Conservation (phyloP, 2,888 invertebrate species). For the Philhelius pedissequus region DNA sequence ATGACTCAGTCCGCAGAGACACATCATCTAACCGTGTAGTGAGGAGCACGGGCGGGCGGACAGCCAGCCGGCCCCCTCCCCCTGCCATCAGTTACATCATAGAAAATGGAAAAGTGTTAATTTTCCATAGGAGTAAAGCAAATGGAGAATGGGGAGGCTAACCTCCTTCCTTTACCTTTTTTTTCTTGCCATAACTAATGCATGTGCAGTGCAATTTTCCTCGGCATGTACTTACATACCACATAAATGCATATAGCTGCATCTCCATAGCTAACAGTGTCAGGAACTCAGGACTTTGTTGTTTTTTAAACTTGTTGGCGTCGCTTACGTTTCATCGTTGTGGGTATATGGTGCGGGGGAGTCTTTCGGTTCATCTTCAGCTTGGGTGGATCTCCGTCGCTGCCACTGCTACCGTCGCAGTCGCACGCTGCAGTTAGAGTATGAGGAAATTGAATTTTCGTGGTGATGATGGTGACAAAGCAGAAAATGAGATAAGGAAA, state of each 20-base stretch:
- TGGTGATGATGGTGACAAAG: constrained; percentile 63
- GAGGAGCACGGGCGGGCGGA: too few relatives aligned
- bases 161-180: not conserved
- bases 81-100: constrained; percentile 25
- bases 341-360: not conserved
- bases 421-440: not conserved
- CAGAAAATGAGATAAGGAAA: constrained; percentile 57
- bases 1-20: constrained; percentile 54
- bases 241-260: not conserved
- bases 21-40: not conserved
- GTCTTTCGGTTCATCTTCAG: not conserved
- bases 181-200: constrained; percentile 18
- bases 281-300: constrained; percentile 4
- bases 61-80: not conserved
- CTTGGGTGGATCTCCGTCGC: not conserved
- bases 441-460: constrained; percentile 60
- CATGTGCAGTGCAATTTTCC: constrained; percentile 50
- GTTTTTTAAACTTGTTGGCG: constrained; percentile 24
- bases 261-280: not conserved
- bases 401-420: not conserved
- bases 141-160: not conserved
- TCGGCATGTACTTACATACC: constrained; percentile 9
- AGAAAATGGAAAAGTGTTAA: constrained; percentile 50
- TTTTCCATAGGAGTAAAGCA: constrained; percentile 18
- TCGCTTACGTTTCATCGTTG: not conserved